Evolutionary conservation across 2,113 vertebrate species (phyloP).

Genomic region (Zosterops pallidus): DNA sequence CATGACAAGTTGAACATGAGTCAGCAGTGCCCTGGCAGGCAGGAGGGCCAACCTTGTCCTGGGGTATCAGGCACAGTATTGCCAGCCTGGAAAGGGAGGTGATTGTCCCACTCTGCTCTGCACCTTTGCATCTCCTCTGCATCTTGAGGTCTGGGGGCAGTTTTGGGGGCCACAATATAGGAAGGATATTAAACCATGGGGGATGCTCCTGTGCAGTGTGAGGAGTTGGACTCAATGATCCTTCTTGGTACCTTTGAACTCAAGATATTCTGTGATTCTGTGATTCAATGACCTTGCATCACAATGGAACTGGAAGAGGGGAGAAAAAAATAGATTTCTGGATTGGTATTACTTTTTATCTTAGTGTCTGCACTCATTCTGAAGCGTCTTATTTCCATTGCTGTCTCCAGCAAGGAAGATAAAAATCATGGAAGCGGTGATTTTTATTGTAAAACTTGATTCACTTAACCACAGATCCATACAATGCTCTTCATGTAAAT

Average conservation of each 20-base stretch:
- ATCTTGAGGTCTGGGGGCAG: background rate
- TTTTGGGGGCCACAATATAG: background rate
- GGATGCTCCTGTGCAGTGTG: background rate
- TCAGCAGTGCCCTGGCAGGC: background rate
- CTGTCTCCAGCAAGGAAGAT: background rate
- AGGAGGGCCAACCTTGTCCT: rapidly evolving
- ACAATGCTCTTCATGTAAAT: background rate
- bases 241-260: background rate
- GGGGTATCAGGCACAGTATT: background rate
- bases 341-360: background rate
- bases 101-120: background rate
- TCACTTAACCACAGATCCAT: background rate
- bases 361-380: background rate
- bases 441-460: background rate
- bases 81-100: rapidly evolving
- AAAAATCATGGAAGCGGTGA: background rate
- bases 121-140: background rate
- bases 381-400: background rate
- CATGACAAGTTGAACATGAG: rapidly evolving
- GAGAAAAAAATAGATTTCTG: background rate
- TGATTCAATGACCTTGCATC: background rate
- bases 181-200: background rate
- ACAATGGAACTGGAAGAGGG: background rate
- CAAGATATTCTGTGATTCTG: rapidly evolving
- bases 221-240: background rate